Percentiles rank a stretch among this genome's conserved stretches.
phyloP scores from a whole-genome alignment of 1,140 invertebrate species.

The Scaptomyza montana region DNA sequence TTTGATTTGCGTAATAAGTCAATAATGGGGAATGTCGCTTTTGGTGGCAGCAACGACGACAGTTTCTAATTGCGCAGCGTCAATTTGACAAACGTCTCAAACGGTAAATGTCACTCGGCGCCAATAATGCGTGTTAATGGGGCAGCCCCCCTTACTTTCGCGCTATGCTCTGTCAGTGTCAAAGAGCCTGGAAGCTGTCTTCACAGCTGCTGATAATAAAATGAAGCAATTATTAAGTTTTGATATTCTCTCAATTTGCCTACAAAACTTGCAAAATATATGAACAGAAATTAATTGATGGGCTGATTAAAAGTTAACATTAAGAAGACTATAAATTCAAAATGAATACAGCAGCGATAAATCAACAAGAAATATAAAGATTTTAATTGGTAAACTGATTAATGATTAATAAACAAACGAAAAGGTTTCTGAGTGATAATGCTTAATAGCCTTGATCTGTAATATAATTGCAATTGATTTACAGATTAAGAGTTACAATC shows the following conservation, averaged over 20 bases:
- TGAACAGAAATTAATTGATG: slow-evolving; percentile 9
- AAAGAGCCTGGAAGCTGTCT: slow-evolving; percentile 37
- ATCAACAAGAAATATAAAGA: no score
- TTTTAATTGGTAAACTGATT: no score
- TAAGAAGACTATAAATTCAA: no score
- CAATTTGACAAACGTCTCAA: slow-evolving; percentile 69
- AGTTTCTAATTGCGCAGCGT: slow-evolving; percentile 69
- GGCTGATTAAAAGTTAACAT: not conserved
- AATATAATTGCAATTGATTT: not conserved
- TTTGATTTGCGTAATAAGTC: slow-evolving; percentile 76
- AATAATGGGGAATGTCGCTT: slow-evolving; percentile 10
- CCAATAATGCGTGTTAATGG: slow-evolving; percentile 65
- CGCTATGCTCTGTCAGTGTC: slow-evolving; percentile 18
- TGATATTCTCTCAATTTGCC: slow-evolving; percentile 25
- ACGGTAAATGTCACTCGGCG: slow-evolving; percentile 57
- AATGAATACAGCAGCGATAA: no score
- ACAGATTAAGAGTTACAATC: no score
- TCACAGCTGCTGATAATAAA: slow-evolving; percentile 61
- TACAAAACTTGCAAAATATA: slow-evolving; percentile 10
- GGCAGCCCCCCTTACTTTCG: slow-evolving; percentile 4
- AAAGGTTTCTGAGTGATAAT: no score
- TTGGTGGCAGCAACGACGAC: slow-evolving; percentile 5
- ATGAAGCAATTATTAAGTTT: slow-evolving; percentile 70
- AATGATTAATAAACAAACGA: no score
- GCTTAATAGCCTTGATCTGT: no score